phyloP scores from a whole-genome alignment of 2,113 vertebrate genomes.

The Varanus komodoensis region DNA sequence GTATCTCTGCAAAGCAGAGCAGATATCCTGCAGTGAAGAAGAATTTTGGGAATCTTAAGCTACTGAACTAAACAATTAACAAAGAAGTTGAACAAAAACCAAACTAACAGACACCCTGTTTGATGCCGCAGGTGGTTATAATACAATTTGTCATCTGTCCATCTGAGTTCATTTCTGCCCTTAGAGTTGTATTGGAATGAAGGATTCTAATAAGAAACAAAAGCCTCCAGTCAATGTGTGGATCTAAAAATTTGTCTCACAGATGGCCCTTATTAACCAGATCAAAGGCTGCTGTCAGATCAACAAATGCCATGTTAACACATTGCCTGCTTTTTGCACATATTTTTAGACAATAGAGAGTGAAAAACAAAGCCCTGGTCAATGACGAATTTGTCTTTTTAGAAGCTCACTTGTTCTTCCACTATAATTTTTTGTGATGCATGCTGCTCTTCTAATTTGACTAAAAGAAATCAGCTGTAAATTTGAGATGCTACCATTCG shows the following conservation, averaged over 20 bases:
- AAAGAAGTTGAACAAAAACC: neutral
- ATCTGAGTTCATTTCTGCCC: neutral
- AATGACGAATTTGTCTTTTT: neutral
- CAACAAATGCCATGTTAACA: neutral
- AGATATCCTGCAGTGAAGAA: neutral
- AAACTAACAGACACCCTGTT: neutral
- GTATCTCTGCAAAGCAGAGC: neutral
- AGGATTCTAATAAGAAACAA: slow-evolving; percentile 1
- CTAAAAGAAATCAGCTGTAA: neutral
- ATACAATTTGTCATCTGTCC: neutral
- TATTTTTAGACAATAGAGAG: neutral
- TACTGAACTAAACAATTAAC: neutral
- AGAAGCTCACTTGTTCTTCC: neutral
- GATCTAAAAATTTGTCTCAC: neutral
- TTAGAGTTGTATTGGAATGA: neutral
- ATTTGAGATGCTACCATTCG: neutral
- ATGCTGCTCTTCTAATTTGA: neutral
- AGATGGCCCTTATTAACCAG: neutral
- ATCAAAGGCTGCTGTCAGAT: neutral
- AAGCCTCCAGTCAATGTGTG: neutral
- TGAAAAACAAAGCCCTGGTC: neutral
- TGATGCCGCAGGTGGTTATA: neutral
- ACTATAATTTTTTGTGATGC: neutral
- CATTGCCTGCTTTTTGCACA: neutral
- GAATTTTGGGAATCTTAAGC: neutral